Evolutionary conservation across 2,113 vertebrate genomes (phyloP), one percentile per base, ranked within the genome.

Genomic region (Apodemus sylvaticus): DNA sequence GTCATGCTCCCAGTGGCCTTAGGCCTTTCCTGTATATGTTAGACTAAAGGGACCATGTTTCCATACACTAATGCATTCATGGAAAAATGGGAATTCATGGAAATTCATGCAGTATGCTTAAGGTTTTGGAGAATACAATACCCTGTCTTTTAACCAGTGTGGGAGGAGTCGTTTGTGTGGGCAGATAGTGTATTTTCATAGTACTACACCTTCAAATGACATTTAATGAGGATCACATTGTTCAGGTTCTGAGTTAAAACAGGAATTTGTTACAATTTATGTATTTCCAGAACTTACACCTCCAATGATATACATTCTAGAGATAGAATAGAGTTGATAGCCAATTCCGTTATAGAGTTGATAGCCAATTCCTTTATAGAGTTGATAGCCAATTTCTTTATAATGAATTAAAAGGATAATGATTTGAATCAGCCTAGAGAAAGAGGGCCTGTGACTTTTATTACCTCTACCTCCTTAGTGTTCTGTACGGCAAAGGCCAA

Each of bases 171-270:
- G 1, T 93, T 73, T 36, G 29, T 74, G 55, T 58, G 92, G 79
- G 26, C 36, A 93, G 22, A 73, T 71, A 20, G n/a, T 76, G 48
- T 45, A 42, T 24, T 78, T 94, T 78, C 60, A 34, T 73, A 58
- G 45, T 39, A 39, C 82, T 60, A n/a, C 8, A 39, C 86, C 45
- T 86, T 68, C 12, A 3, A 48, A n/a, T 53, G 39, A 48, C 51
- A 34, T 66, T 71, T 64, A 55, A 68, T 58, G 31, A 93, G 73
- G 17, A 42, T 42, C 22, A 48, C 31, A 60, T 93, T 73, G 83
- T 71, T 94, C 73, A 36, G 68, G n/a, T 79, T 91, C 86, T 93
- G 62, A 93, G 60, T 6, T 77, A 31, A 92, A 89, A 89, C 78
- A n/a, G 51, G 55, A 53, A 94, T 87, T 83, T 78, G 11, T 62